phyloP scores from a whole-genome alignment of 2,888 invertebrate genomes.

The Cyclophora punctaria region DNA sequence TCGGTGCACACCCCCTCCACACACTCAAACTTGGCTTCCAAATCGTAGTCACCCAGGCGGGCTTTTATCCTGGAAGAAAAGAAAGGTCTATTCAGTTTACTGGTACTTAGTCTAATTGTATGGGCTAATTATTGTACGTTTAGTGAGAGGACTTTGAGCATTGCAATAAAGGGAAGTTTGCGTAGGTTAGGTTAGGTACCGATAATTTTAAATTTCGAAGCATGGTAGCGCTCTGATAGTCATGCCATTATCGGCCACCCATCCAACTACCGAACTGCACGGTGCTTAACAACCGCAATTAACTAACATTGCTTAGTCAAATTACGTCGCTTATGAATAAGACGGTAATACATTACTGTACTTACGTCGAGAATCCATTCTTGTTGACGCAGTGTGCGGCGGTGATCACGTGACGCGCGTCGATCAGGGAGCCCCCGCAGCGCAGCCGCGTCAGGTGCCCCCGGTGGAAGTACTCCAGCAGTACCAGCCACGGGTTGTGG shows the following conservation, averaged over 20 bases:
- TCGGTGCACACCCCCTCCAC: constrained; percentile 30
- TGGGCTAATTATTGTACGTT: too few relatives aligned
- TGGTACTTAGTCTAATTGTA: too few relatives aligned
- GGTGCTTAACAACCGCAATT: too few relatives aligned
- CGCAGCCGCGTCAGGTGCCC: constrained; percentile 20
- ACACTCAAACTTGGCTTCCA: constrained; percentile 31
- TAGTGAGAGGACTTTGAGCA: too few relatives aligned
- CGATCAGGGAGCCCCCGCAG: constrained; percentile 39
- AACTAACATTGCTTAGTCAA: too few relatives aligned
- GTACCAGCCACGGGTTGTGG: constrained; percentile 42
- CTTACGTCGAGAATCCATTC: constrained; percentile 29
- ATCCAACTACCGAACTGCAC: too few relatives aligned
- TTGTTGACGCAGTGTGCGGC: constrained; percentile 43
- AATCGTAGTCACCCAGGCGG: constrained; percentile 47
- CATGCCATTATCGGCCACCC: too few relatives aligned
- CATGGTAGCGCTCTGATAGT: too few relatives aligned
- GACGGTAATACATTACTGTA: background rate
- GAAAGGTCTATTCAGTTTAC: background rate
- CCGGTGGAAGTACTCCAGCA: constrained; percentile 33
- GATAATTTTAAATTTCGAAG: too few relatives aligned
- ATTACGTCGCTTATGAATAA: too few relatives aligned
- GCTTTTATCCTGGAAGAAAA: constrained; percentile 27
- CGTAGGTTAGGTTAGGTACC: too few relatives aligned
- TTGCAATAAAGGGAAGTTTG: too few relatives aligned
- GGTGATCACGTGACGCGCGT: constrained; percentile 33